Conservation (phyloP, 2,888 invertebrate genomes). For the Chloroclystis v-ata region DNA sequence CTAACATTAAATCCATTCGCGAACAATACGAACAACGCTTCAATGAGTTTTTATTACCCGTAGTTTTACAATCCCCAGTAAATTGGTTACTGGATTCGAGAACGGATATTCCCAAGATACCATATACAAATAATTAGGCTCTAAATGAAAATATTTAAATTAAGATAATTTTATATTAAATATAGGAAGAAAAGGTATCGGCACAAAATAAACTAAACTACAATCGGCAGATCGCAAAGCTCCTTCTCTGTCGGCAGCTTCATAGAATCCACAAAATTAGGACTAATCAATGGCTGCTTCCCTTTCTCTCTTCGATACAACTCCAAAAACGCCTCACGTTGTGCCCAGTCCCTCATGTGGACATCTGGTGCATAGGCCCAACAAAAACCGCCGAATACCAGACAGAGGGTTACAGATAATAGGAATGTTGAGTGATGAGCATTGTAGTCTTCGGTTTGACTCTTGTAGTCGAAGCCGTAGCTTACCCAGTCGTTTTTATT, state of each 20-base stretch:
- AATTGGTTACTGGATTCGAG: neutral
- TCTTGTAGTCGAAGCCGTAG: slow-evolving; percentile 85
- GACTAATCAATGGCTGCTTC: slow-evolving; percentile 89
- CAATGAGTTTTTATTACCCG: slow-evolving; percentile 38
- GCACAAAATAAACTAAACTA: slow-evolving; percentile 80
- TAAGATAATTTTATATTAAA: too few species aligned
- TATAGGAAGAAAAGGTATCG: too few species aligned
- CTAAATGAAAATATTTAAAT: too few species aligned
- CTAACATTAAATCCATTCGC: slow-evolving; percentile 20
- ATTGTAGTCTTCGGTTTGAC: slow-evolving; percentile 83
- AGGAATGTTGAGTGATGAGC: slow-evolving; percentile 84
- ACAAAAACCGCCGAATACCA: slow-evolving; percentile 82
- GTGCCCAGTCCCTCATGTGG: slow-evolving; percentile 88
- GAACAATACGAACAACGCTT: slow-evolving; percentile 33
- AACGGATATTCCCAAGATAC: too few species aligned
- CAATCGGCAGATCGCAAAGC: slow-evolving; percentile 88
- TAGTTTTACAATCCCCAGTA: slow-evolving; percentile 21
- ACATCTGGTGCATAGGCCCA: slow-evolving; percentile 87
- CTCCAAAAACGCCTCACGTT: slow-evolving; percentile 93
- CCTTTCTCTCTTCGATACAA: slow-evolving; percentile 89
- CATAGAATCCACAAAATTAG: slow-evolving; percentile 86
- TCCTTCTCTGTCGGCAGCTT: slow-evolving; percentile 92
- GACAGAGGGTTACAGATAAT: slow-evolving; percentile 81
- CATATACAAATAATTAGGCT: too few species aligned
- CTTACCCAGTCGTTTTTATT: slow-evolving; percentile 85